phyloP scores from a whole-genome alignment of 2,113 vertebrate species.

The Clarias batrachus region DNA sequence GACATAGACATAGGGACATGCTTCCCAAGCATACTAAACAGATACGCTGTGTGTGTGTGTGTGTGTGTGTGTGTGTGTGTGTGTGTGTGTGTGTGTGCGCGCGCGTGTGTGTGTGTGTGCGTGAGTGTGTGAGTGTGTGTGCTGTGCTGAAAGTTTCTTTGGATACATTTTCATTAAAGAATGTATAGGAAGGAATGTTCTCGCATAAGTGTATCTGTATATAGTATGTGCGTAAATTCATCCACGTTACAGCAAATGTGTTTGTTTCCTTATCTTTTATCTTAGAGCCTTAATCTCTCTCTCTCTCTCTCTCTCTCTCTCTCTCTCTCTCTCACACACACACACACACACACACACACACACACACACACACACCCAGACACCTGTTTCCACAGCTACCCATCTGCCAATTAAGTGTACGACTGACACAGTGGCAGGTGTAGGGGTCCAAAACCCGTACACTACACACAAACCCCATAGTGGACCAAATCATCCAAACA shows the following conservation, averaged over 20 bases:
- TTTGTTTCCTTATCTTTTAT: constrained; percentile 60
- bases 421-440: constrained; percentile 67
- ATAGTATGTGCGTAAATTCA: constrained; percentile 22
- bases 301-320: background rate
- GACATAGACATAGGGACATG: constrained; percentile 65
- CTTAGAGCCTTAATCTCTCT: constrained; percentile 53
- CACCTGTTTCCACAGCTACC: constrained; percentile 59
- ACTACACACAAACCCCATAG: background rate
- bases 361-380: constrained; percentile 39
- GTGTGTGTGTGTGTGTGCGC: background rate
- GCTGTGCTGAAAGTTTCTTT: constrained; percentile 14
- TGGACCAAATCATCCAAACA: background rate
- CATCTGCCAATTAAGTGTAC: constrained; percentile 70
- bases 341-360: too few relatives aligned
- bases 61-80: background rate
- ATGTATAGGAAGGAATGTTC: background rate
- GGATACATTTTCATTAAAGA: background rate
- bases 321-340: background rate
- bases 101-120: background rate
- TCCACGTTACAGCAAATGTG: constrained; percentile 20
- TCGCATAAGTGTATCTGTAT: background rate
- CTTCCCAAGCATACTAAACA: constrained; percentile 61
- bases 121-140: background rate
- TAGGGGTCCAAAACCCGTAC: constrained; percentile 43
- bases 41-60: constrained; percentile 9